Evolutionary conservation across 2,797 vertebrate species (phyloP).

Genomic region (Pteronotus mesoamericanus): DNA sequence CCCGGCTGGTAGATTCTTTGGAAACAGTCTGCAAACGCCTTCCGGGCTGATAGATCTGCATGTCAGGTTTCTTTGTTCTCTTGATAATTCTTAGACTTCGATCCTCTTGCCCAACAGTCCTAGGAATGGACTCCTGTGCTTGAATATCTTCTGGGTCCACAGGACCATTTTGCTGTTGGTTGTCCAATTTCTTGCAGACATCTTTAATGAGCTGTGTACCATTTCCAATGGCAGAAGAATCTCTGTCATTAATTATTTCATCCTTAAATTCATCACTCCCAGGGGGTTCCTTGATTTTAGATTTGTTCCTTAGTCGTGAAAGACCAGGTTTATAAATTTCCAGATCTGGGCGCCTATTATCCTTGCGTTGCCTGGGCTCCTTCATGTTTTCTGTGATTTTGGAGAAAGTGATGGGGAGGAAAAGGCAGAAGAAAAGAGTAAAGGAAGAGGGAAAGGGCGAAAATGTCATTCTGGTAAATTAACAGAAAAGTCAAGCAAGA

Average conservation of each 20-base stretch:
- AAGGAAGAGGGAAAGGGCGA: background rate
- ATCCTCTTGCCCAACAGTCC: conserved; percentile 61
- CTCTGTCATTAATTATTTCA: conserved; percentile 51
- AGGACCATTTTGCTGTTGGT: conserved; percentile 76
- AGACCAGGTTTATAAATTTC: conserved; percentile 88
- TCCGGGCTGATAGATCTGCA: conserved; percentile 95
- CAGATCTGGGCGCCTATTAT: conserved; percentile 87
- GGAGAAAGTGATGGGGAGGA: background rate
- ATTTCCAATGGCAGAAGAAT: conserved; percentile 46
- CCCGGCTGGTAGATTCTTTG: conserved; percentile 75
- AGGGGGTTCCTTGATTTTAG: conserved; percentile 73
- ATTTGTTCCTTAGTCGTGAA: conserved; percentile 82
- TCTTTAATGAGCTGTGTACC: conserved; percentile 36
- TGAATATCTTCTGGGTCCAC: conserved; percentile 40
- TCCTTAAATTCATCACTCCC: conserved; percentile 75
- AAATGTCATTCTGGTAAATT: conserved; percentile 38
- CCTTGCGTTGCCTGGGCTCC: conserved; percentile 87
- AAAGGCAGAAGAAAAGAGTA: background rate
- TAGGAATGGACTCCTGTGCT: conserved; percentile 63
- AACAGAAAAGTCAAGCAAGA: background rate
- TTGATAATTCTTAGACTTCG: conserved; percentile 76
- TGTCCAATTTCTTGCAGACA: conserved; percentile 34
- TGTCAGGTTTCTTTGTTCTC: conserved; percentile 92
- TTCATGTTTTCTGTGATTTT: conserved; percentile 80
- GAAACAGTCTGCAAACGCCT: conserved; percentile 82